Evolutionary conservation across 2,888 invertebrate species (phyloP).

Genomic region (Folsomia manolachei): DNA sequence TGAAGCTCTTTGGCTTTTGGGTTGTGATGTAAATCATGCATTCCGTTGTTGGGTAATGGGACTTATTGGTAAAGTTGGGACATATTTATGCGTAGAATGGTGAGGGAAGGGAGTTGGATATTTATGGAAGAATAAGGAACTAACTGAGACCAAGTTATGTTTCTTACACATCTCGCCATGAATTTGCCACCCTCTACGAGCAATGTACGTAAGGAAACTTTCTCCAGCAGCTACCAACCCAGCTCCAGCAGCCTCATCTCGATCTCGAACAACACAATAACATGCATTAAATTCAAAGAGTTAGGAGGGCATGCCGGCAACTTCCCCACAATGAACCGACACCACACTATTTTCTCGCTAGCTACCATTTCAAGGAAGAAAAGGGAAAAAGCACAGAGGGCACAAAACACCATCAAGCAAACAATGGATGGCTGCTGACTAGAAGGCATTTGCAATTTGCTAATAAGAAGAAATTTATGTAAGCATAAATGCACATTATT

Average conservation of each 20-base stretch:
- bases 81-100: conserved; percentile 46
- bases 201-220: neutral
- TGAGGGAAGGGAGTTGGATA: conserved; percentile 39
- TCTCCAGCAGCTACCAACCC: conserved; percentile 8
- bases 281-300: conserved; percentile 11
- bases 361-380: neutral
- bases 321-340: neutral
- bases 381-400: neutral
- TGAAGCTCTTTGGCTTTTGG: conserved; percentile 23
- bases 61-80: conserved; percentile 50
- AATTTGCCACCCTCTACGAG: conserved; percentile 8
- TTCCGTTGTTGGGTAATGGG: conserved; percentile 45
- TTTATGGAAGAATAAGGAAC: conserved; percentile 47
- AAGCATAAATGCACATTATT: conserved; percentile 50
- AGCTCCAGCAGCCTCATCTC: conserved; percentile 5
- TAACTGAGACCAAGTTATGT: conserved; percentile 12
- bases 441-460: conserved; percentile 49
- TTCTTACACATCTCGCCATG: neutral
- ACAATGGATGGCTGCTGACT: conserved; percentile 14
- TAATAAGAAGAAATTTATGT: conserved; percentile 50
- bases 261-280: conserved; percentile 9
- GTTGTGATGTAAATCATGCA: conserved; percentile 43
- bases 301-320: neutral
- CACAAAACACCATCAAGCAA: no score
- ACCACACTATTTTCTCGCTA: neutral